phyloP scores from a whole-genome alignment of 2,888 invertebrate species.

The Drosophila picticornis region DNA sequence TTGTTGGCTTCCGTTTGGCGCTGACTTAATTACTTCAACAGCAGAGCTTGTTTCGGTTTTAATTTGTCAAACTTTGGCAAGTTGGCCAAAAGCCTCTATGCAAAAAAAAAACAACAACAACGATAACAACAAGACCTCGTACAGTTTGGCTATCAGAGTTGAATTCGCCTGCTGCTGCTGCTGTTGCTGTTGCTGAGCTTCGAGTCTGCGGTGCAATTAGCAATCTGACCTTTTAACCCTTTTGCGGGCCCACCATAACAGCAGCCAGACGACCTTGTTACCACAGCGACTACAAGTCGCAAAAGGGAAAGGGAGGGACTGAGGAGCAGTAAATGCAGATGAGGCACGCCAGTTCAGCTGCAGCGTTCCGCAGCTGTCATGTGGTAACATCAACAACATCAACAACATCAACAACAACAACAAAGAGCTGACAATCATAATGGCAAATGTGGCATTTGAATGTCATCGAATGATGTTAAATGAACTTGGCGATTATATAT shows the following conservation, averaged over 20 bases:
- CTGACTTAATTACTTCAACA: constrained; percentile 32
- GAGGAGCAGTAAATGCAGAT: constrained; percentile 6
- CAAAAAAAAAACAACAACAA: not conserved
- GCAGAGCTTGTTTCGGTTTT: constrained; percentile 67
- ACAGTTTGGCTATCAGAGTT: constrained; percentile 4
- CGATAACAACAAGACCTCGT: not conserved
- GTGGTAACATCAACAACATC: constrained; percentile 12
- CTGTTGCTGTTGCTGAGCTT: not conserved
- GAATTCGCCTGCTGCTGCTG: constrained; percentile 3
- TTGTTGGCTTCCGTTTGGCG: constrained; percentile 36
- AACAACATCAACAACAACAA: not conserved
- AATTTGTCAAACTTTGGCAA: constrained; percentile 58
- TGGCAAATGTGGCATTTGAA: constrained; percentile 34
- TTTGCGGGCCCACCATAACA: constrained; percentile 47
- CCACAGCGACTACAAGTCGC: constrained; percentile 61
- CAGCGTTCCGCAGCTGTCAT: constrained; percentile 21
- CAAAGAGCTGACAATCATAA: constrained; percentile 2
- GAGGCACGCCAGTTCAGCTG: not conserved
- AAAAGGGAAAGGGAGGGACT: not conserved
- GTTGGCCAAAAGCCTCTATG: constrained; percentile 16
- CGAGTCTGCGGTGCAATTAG: constrained; percentile 60
- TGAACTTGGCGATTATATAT: constrained; percentile 13
- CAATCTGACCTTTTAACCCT: constrained; percentile 77
- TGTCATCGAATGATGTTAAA: constrained; percentile 16
- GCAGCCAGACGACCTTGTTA: constrained; percentile 70